Conservation (phyloP, 2,888 invertebrate species). For the Euproctis similis region DNA sequence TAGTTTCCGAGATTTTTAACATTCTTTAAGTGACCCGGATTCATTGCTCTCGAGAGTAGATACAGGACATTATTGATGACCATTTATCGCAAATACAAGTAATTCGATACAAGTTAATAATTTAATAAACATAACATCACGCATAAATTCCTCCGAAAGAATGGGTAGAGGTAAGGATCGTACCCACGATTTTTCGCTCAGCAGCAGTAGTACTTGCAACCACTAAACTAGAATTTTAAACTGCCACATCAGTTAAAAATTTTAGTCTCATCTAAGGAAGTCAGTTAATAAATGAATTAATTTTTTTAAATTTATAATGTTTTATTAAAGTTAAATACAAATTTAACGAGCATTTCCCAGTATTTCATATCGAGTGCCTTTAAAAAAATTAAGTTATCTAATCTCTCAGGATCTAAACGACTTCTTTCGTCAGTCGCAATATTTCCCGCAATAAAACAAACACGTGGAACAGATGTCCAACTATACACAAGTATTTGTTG, state of each 20-base stretch:
- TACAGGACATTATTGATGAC: too few relatives aligned
- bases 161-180: conserved; percentile 13
- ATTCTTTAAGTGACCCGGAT: too few relatives aligned
- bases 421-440: conserved; percentile 13
- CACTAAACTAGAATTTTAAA: conserved; percentile 7
- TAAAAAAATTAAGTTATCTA: conserved; percentile 6
- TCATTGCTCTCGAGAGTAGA: too few relatives aligned
- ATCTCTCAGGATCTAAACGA: conserved; percentile 9
- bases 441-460: conserved; percentile 13
- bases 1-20: too few relatives aligned
- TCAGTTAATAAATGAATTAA: conserved; percentile 11
- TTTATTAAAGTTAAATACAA: conserved; percentile 6
- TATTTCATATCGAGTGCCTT: conserved; percentile 6
- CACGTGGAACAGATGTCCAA: conserved; percentile 12
- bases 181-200: conserved; percentile 11
- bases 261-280: too few relatives aligned
- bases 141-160: conserved; percentile 12
- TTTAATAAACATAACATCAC: conserved; percentile 10
- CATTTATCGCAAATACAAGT: too few relatives aligned
- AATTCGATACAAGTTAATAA: too few relatives aligned
- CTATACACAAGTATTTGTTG: conserved; percentile 18
- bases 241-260: too few relatives aligned
- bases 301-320: conserved; percentile 6
- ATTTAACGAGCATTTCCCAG: conserved; percentile 6
- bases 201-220: conserved; percentile 12